Evolutionary conservation across 37 sponge, comb jelly and placozoan genomes (phyloP).

Genomic region (Beroe ovata): DNA sequence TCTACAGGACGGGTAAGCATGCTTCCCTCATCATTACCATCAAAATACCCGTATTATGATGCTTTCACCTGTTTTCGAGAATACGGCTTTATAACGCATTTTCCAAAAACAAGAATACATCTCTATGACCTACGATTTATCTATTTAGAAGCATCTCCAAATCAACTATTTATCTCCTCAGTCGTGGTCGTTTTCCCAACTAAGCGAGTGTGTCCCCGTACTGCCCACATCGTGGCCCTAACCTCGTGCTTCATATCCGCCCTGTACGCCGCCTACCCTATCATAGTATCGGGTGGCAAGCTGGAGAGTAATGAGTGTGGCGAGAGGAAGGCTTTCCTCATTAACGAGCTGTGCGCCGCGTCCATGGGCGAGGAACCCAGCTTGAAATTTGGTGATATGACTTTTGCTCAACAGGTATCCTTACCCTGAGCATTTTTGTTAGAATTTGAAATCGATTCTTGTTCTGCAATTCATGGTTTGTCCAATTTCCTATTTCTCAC

Average conservation of each 20-base stretch:
- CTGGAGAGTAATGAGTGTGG: neutral
- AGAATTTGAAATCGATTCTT: no score
- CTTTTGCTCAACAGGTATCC: neutral
- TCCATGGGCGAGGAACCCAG: neutral
- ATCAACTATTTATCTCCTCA: no score
- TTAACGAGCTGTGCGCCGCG: neutral
- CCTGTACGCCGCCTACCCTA: slow-evolving; percentile 8
- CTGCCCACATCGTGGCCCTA: neutral
- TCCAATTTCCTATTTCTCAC: no score
- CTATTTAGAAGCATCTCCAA: no score
- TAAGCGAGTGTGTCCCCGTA: neutral
- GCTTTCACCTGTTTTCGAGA: no score
- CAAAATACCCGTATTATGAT: no score
- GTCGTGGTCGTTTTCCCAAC: neutral
- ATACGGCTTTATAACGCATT: no score
- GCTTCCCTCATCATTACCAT: no score
- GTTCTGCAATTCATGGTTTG: no score
- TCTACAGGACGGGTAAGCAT: neutral
- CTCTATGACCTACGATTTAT: no score
- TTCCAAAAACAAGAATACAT: no score
- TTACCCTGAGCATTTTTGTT: no score
- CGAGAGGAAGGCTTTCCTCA: slow-evolving; percentile 36
- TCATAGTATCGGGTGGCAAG: neutral
- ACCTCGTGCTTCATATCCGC: neutral
- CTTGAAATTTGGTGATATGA: neutral